Evolutionary conservation across 2,797 vertebrate species (phyloP), one percentile per base, ranked within the genome.

Genomic region (Manis pentadactyla): DNA sequence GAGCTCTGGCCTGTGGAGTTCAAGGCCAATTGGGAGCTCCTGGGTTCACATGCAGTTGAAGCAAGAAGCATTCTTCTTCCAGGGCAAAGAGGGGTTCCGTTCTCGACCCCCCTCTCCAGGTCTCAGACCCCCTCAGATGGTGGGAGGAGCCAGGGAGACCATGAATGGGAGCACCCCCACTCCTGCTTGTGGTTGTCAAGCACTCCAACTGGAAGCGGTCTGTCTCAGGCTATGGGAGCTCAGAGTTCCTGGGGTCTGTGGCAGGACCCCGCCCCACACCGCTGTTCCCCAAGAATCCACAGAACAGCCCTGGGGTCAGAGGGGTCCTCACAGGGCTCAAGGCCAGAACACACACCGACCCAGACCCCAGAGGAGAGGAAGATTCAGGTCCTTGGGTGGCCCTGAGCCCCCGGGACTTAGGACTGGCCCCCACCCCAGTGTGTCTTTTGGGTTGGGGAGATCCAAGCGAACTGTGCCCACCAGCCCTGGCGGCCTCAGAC

Each of bases 191-290:
- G 34, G 17, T 21, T 46, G 0, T 29, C 34, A 23, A 3, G 27
- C 0, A 4, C 51, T 64, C 31, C 34, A 3, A 15, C 17, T 21
- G 1, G 19, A 19, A 7, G 29, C 1, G 5, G 13, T n/a, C 79
- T 34, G 3, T 61, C 31, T 53, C 21, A 39, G 55, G 63, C 7
- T 31, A 0, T 18, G 10, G 19, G 13, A 66, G 55, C 46, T 82
- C 98, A 98, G 25, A 98, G 96, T 73, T 66, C 97, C 42, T 61
- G 37, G 6, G 94, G 98, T 42, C 2, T 42, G 7, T 83, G 21
- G 4, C 57, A 53, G 27, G 96, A 87, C n/a, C 95, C 93, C 63
- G 49, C 5, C 29, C 59, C 39, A 23, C 14, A 34, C 25, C 57
- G 71, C 29, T 9, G 53, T 23, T 51, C n/a, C 66, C 73, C n/a